These are phyloP conservation scores for Clinocottus analis DNA, from an alignment of 2,113 vertebrate genomes.

Conservation along the genomic window DNA sequence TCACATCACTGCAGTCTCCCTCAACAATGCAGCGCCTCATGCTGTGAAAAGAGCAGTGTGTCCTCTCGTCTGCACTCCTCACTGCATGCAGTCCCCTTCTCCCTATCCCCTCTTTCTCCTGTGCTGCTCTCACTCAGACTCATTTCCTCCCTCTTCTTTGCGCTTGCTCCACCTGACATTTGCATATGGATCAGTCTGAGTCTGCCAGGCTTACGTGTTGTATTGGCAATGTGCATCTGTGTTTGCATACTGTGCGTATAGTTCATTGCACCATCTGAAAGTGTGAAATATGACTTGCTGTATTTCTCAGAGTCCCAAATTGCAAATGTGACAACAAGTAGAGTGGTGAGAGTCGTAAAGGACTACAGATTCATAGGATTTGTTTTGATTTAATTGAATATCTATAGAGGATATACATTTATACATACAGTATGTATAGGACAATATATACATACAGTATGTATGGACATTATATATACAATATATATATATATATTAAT, in stretches of 20 bases:
- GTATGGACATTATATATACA: too few species aligned
- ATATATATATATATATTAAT: background rate
- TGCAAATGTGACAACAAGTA: background rate
- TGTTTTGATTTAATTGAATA: background rate
- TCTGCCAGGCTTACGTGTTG: conserved; percentile 41
- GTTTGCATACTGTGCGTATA: conserved; percentile 4
- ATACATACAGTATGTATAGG: too few species aligned
- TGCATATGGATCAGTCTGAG: conserved; percentile 68
- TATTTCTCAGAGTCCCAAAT: conserved; percentile 33
- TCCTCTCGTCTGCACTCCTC: conserved; percentile 48
- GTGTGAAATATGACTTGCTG: conserved; percentile 2
- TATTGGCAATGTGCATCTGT: conserved; percentile 41
- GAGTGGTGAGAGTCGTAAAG: background rate
- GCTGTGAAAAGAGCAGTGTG: conserved; percentile 39
- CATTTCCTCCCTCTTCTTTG: conserved; percentile 60
- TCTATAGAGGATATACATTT: too few species aligned
- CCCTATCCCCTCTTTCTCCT: conserved; percentile 24
- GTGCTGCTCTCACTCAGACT: conserved; percentile 41
- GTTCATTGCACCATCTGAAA: conserved; percentile 27
- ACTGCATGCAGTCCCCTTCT: conserved; percentile 50
- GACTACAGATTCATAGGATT: conserved; percentile 6
- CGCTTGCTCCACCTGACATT: conserved; percentile 63
- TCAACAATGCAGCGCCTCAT: conserved; percentile 35
- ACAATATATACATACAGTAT: too few species aligned
- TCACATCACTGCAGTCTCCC: conserved; percentile 46